Conservation (phyloP, 2,888 invertebrate genomes). For the Rugalucina vietnamica region DNA sequence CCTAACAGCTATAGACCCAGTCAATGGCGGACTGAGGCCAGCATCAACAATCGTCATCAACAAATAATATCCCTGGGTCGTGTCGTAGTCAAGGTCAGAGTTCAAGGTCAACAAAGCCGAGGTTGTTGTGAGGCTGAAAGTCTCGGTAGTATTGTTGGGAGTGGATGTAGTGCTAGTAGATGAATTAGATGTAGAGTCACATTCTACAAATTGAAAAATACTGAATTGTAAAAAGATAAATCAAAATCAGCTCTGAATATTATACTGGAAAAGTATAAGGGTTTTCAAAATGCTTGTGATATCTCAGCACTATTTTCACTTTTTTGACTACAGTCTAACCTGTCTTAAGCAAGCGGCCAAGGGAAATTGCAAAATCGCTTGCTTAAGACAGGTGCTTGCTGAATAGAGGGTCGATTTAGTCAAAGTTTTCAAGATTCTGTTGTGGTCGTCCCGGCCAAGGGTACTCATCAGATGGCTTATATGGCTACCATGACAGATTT, state of each 20-base stretch:
- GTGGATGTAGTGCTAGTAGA: constrained; percentile 19
- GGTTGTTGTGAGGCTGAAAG: constrained; percentile 63
- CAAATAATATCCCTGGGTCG: constrained; percentile 63
- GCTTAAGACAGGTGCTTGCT: no score
- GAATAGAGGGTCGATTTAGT: no score
- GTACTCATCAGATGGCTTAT: no score
- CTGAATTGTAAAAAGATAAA: background rate
- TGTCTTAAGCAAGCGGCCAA: no score
- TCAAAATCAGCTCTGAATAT: background rate
- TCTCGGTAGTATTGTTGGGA: constrained; percentile 54
- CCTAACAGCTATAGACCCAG: constrained; percentile 71
- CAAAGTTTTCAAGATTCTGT: no score
- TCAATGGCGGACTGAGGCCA: constrained; percentile 54
- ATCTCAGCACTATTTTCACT: no score
- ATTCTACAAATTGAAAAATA: constrained; percentile 36
- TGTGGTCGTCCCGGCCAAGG: no score
- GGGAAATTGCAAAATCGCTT: no score
- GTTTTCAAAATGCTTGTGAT: no score
- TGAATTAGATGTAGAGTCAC: constrained; percentile 1
- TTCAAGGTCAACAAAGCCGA: constrained; percentile 64
- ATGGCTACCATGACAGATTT: no score
- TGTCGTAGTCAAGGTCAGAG: constrained; percentile 72
- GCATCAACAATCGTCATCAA: constrained; percentile 68
- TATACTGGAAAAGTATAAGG: no score
- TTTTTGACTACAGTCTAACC: no score